phyloP scores from a whole-genome alignment of 2,888 invertebrate genomes.

The Drosophila limbata region DNA sequence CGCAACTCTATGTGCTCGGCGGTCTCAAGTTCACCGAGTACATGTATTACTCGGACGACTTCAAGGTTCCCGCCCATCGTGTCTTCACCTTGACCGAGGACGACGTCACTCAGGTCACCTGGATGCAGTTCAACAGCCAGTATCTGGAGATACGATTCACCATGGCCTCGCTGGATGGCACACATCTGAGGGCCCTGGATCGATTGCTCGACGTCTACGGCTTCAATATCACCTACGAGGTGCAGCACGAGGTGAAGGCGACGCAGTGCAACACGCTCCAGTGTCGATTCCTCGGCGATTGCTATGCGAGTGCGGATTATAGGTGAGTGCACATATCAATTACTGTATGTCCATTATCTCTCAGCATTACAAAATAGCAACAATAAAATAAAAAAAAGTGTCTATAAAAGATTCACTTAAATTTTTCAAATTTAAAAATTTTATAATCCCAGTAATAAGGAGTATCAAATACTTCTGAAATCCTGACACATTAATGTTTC shows the following conservation, averaged over 20 bases:
- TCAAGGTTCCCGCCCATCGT: conserved; percentile 89
- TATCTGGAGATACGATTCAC: conserved; percentile 92
- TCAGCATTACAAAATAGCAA: too few relatives aligned
- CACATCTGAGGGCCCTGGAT: conserved; percentile 93
- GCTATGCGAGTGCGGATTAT: conserved; percentile 90
- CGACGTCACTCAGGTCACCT: conserved; percentile 89
- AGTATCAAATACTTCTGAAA: too few relatives aligned
- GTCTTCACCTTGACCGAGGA: conserved; percentile 90
- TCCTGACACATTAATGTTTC: too few relatives aligned
- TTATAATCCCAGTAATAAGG: too few relatives aligned
- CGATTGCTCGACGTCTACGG: conserved; percentile 94
- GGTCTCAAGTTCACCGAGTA: conserved; percentile 92
- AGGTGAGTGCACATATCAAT: conserved; percentile 87
- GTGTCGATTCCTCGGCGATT: conserved; percentile 94
- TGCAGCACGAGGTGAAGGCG: conserved; percentile 87
- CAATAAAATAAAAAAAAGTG: too few relatives aligned
- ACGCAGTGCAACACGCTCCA: conserved; percentile 91
- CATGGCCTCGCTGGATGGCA: conserved; percentile 90
- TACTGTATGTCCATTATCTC: not conserved
- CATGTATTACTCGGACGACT: conserved; percentile 90
- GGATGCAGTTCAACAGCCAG: conserved; percentile 89
- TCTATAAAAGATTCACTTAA: too few relatives aligned
- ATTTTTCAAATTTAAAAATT: too few relatives aligned
- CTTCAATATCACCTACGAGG: conserved; percentile 96
- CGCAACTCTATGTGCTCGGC: conserved; percentile 93